A percentile compares a stretch with the other conserved stretches of the same genome.
Conservation (phyloP, 2,797 vertebrate species). For the Typhlichthys eigenmanni region DNA sequence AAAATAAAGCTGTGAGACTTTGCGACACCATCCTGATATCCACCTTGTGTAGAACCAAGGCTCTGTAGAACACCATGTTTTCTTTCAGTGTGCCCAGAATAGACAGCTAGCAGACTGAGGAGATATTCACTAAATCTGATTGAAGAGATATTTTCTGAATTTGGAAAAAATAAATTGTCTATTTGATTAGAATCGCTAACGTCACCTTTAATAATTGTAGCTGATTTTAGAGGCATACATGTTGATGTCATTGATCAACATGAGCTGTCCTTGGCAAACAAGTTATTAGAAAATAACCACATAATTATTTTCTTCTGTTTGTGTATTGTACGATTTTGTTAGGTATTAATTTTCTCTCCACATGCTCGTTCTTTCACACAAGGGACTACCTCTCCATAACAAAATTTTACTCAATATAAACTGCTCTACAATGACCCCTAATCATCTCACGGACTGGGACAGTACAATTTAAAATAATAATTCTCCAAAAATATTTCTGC, state of each 20-base stretch:
- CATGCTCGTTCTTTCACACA: conserved; percentile 40
- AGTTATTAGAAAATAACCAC: conserved; percentile 49
- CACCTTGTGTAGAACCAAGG: too few relatives aligned
- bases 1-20: too few relatives aligned
- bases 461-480: conserved; percentile 65
- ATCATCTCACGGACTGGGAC: conserved; percentile 64
- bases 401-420: conserved; percentile 60
- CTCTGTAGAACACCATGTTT: too few relatives aligned
- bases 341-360: conserved; percentile 6
- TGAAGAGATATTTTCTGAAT: too few relatives aligned
- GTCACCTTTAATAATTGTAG: too few relatives aligned
- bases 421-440: conserved; percentile 58
- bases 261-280: conserved; percentile 10
- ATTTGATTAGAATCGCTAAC: too few relatives aligned
- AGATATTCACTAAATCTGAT: too few relatives aligned
- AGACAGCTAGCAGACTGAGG: too few relatives aligned
- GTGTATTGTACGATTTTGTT: conserved; percentile 25
- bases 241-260: background rate
- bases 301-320: conserved; percentile 39
- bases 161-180: too few relatives aligned
- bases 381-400: conserved; percentile 60
- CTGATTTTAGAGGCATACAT: background rate
- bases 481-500: conserved; percentile 50
- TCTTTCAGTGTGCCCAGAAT: too few relatives aligned
- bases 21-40: too few relatives aligned